Evolutionary conservation across 2,113 vertebrate species (phyloP), one percentile per base, ranked within the genome.

Genomic region (Mirza zaza): DNA sequence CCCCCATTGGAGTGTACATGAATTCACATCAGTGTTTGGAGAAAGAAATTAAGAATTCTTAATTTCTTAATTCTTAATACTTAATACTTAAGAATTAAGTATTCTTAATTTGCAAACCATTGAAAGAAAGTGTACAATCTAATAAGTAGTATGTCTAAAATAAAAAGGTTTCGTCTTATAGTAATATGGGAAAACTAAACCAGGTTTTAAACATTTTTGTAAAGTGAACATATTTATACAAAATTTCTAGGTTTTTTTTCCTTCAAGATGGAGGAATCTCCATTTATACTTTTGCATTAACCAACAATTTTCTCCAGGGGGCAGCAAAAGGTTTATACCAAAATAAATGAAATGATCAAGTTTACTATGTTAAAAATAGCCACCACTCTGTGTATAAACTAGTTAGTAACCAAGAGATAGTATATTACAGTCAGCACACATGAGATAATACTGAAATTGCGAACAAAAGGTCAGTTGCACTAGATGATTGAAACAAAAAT

Each of bases 241-340:
- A 94, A 2, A 50, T 79, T 95, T 87, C 12, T 21, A 52, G 10
- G 20, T 73, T 83, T 73, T 7, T 7, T 45, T 81, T 85, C 27
- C 42, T 93, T 80, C 57, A 59, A 92, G 92, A 29, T 42, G 20
- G 94, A 95, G 8, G 34, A 73, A 81, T 68, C 8, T 91, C 11
- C 1, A 52, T 80, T 76, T 73, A 50, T 42, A 80, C 11, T 18
- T 96, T 90, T 91, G 21, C 61, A 80, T 71, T 94, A 67, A 85
- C 25, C 65, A 96, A n/a, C 17, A 95, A 73, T 93, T 80, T 71
- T 93, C 82, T 95, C 39, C 48, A 94, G 45, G 92, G 55, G 70
- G 34, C 71, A 76, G 39, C 52, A 92, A 76, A 8, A 93, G 23
- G 34, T 77, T 95, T 91, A 93, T 83, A 68, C 3, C 7, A 81